Percentiles rank a stretch among this genome's conserved stretches.
Conservation (phyloP, 2,888 invertebrate species). For the Cryptocheilus praepositus region DNA sequence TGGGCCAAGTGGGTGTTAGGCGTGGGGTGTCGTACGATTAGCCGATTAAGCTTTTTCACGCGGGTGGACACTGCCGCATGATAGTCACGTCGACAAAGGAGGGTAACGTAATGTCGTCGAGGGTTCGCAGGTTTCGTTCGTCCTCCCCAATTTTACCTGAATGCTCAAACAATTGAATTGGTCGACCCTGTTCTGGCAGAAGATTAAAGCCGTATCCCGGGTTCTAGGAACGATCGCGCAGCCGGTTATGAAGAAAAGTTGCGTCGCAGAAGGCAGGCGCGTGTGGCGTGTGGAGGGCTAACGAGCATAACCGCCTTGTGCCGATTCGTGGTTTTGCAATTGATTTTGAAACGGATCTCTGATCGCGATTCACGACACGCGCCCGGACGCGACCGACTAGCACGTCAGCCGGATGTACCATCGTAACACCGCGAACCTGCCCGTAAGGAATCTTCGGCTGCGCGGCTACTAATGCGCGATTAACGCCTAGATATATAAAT, state of each 20-base stretch:
- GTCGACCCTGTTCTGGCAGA: neutral
- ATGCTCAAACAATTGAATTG: too few relatives aligned
- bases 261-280: slow-evolving; percentile 17
- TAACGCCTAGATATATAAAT: slow-evolving; percentile 12
- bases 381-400: slow-evolving; percentile 22
- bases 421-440: slow-evolving; percentile 29
- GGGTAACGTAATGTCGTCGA: slow-evolving; percentile 37
- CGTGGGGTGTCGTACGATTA: slow-evolving; percentile 37
- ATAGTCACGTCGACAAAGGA: slow-evolving; percentile 14
- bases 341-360: slow-evolving; percentile 58
- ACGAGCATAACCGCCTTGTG: slow-evolving; percentile 65
- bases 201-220: slow-evolving; percentile 2
- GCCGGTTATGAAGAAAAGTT: slow-evolving; percentile 31
- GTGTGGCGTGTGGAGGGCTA: slow-evolving; percentile 6
- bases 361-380: slow-evolving; percentile 61
- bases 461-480: slow-evolving; percentile 32
- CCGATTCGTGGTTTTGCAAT: slow-evolving; percentile 60
- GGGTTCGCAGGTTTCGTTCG: slow-evolving; percentile 15
- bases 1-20: slow-evolving; percentile 42
- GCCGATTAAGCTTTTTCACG: slow-evolving; percentile 39
- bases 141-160: neutral
- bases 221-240: slow-evolving; percentile 9
- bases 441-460: slow-evolving; percentile 5
- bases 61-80: slow-evolving; percentile 15
- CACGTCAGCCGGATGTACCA: slow-evolving; percentile 42